phyloP scores from a whole-genome alignment of 2,113 vertebrate species.

The Semnornis frantzii region DNA sequence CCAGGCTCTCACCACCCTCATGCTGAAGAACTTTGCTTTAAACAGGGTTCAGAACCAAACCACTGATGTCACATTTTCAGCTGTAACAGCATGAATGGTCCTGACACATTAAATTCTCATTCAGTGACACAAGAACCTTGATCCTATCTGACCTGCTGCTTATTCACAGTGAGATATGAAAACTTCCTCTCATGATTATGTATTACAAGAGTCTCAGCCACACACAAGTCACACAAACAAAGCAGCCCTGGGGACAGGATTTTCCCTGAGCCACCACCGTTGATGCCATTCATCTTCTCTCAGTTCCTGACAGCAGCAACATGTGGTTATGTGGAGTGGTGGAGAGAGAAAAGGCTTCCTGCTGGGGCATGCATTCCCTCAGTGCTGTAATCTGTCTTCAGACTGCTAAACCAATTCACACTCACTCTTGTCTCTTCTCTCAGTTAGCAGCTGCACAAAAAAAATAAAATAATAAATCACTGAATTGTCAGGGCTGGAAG shows the following conservation, averaged over 20 bases:
- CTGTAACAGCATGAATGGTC: background rate
- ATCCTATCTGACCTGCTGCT: slow-evolving; percentile 35
- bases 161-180: background rate
- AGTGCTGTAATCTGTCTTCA: slow-evolving; percentile 32
- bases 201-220: background rate
- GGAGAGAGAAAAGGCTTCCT: background rate
- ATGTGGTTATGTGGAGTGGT: background rate
- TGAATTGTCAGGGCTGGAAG: too few relatives aligned
- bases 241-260: background rate
- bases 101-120: background rate
- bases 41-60: background rate
- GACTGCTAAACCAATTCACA: slow-evolving; percentile 6
- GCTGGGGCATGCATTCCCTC: background rate
- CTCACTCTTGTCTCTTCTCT: background rate
- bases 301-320: slow-evolving; percentile 4
- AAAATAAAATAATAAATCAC: too few relatives aligned
- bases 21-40: background rate
- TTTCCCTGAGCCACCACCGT: background rate
- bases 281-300: background rate
- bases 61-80: background rate
- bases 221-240: slow-evolving; percentile 31
- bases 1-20: too few relatives aligned
- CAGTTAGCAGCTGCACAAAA: background rate
- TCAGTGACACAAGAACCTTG: background rate
- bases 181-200: background rate